Base-by-base conservation (phyloP, 2,113 vertebrate genomes). In the Trogon surrucura region DNA sequence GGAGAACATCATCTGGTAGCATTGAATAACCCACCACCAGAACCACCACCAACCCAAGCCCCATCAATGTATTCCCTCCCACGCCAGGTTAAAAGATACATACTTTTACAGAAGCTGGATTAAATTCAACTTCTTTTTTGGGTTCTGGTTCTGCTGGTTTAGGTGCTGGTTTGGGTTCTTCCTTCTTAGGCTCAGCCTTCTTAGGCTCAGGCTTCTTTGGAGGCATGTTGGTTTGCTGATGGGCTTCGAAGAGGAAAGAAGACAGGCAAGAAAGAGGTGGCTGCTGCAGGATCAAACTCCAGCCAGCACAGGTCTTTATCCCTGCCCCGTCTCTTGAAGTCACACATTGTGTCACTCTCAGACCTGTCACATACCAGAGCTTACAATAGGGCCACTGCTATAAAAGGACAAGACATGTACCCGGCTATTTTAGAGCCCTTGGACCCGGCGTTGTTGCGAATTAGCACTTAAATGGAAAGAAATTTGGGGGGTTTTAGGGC, bases 201-300 rank as follows among this genome's bases (percentile, higher is more conserved):
- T 99, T 99, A 2, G 98, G 97, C 11, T 98, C 98, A 0, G 98
- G 98, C 72, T 99, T 99, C 97, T 99, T 99, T 13, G 99, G 99
- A 67, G 99, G 97, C 99, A 99, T 99, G 73, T 66, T 54, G 62
- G 80, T 15, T 74, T 56, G 60, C 47, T 64, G 91, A 20, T 56
- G 67, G 54, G 70, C 44, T 29, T 25, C 3, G 61, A 21, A 38
- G 50, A 20, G 53, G n/a, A 79, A 65, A 67, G 73, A 7, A 14
- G 50, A 32, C 34, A 36, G 32, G n/a, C 19, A 32, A 78, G 69
- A 2, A 5, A 47, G 57, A 25, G n/a, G 58, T 19, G 72, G 62
- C 62, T 75, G 80, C 75, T 22, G 47, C 25, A 6, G 57, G 77
- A 19, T 3, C 8, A 71, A 50, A 16, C 51, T 53, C 60, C 26